phyloP scores from a whole-genome alignment of 2,888 invertebrate species.

The Erebia palarica region DNA sequence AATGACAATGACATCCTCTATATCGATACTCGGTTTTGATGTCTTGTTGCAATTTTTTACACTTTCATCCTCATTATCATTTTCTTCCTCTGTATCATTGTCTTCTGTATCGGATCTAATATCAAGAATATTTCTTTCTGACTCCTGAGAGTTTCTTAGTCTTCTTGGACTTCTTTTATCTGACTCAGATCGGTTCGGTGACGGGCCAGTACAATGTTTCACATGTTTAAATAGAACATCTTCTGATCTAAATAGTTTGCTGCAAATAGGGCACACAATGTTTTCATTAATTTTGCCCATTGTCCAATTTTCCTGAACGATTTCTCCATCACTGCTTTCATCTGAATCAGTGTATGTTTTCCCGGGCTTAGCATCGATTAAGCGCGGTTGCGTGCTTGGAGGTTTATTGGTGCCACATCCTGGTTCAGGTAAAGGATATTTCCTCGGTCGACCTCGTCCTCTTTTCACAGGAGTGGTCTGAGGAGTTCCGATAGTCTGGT shows the following conservation, averaged over 20 bases:
- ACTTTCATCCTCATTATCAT: constrained; percentile 43
- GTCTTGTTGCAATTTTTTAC: constrained; percentile 29
- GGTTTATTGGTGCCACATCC: constrained; percentile 49
- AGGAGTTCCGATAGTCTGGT: constrained; percentile 48
- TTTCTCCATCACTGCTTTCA: constrained; percentile 54
- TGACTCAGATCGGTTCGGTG: constrained; percentile 72
- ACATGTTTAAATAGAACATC: constrained; percentile 80
- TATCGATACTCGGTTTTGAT: neutral
- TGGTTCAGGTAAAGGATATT: constrained; percentile 68
- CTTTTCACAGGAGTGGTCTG: constrained; percentile 66
- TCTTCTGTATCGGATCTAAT: constrained; percentile 57
- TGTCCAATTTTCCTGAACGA: constrained; percentile 74
- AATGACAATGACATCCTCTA: constrained; percentile 60
- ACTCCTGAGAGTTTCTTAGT: constrained; percentile 59
- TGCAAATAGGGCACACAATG: constrained; percentile 77
- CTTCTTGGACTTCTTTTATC: constrained; percentile 63
- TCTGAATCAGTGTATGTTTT: constrained; percentile 59
- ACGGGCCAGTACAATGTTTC: constrained; percentile 77
- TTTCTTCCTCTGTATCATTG: constrained; percentile 44
- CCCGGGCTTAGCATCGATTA: constrained; percentile 57
- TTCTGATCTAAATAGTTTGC: constrained; percentile 75
- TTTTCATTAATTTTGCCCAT: constrained; percentile 81
- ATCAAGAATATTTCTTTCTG: constrained; percentile 55
- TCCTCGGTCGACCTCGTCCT: constrained; percentile 74
- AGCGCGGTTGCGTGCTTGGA: constrained; percentile 61